phyloP scores from a whole-genome alignment of 1,140 invertebrate genomes.

The Dreissena polymorpha region DNA sequence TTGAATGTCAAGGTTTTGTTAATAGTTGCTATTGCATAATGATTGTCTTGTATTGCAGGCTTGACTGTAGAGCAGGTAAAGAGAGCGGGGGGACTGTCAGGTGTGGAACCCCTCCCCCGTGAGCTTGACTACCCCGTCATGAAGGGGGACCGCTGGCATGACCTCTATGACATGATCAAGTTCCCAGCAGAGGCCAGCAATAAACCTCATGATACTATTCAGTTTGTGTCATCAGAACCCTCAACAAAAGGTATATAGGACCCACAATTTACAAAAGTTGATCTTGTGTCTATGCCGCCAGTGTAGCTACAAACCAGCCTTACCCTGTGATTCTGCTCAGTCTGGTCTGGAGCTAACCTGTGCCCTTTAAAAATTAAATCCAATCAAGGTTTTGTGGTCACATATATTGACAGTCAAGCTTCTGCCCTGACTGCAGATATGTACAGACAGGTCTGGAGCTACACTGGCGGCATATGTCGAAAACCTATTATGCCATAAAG shows the following conservation, averaged over 20 bases:
- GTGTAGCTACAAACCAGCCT: no score
- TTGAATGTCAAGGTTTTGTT: no score
- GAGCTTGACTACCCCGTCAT: slow-evolving; percentile 76
- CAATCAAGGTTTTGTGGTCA: no score
- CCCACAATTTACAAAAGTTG: neutral
- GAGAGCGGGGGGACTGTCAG: slow-evolving; percentile 66
- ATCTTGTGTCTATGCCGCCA: neutral
- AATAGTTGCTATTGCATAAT: no score
- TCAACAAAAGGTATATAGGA: slow-evolving; percentile 20
- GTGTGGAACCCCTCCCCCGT: slow-evolving; percentile 74
- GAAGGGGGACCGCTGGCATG: slow-evolving; percentile 77
- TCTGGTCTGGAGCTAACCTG: no score
- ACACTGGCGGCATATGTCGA: no score
- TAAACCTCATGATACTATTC: slow-evolving; percentile 48
- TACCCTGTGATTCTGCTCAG: no score
- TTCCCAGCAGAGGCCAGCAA: slow-evolving; percentile 56
- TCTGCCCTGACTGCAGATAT: no score
- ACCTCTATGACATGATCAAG: slow-evolving; percentile 77
- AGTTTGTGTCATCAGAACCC: slow-evolving; percentile 26
- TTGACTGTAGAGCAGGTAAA: slow-evolving; percentile 75
- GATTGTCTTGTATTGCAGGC: slow-evolving; percentile 56
- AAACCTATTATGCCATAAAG: no score
- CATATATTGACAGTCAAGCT: no score
- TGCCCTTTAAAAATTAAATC: no score
- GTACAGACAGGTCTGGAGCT: no score